A percentile compares a stretch with the other conserved stretches of the same genome.
phyloP scores from a whole-genome alignment of 2,113 vertebrate genomes.

The Gasterosteus nipponicus region DNA sequence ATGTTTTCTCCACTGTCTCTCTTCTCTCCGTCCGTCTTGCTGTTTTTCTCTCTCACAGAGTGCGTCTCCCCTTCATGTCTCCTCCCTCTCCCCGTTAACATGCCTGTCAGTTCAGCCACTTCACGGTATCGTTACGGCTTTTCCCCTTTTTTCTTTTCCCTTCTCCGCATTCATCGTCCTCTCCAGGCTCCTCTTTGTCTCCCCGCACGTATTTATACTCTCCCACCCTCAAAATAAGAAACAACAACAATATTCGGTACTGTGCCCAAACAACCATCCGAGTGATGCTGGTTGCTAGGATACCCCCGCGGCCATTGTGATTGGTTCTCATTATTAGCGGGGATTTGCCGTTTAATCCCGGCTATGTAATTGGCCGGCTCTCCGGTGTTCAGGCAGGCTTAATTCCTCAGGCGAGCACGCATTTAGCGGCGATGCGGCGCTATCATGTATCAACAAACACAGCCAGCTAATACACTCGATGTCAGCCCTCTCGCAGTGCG shows the following conservation, averaged over 20 bases:
- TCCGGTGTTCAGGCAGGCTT: constrained; percentile 65
- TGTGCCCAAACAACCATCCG: constrained; percentile 59
- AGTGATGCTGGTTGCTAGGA: constrained; percentile 77
- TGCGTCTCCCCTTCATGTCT: constrained; percentile 46
- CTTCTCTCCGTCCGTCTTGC: constrained; percentile 46
- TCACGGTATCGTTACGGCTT: constrained; percentile 43
- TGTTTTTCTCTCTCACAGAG: constrained; percentile 26
- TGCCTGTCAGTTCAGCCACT: constrained; percentile 64
- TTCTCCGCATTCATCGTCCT: constrained; percentile 30
- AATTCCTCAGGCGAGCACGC: constrained; percentile 54
- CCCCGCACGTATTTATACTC: constrained; percentile 37
- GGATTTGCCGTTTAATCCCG: constrained; percentile 77
- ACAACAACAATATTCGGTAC: constrained; percentile 53
- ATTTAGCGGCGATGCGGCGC: constrained; percentile 43
- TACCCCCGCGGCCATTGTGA: constrained; percentile 68
- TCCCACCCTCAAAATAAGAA: constrained; percentile 44
- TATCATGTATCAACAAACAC: constrained; percentile 52
- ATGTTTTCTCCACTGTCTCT: constrained; percentile 66
- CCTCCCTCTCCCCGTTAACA: constrained; percentile 43
- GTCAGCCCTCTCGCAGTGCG: not conserved
- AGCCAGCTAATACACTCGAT: constrained; percentile 28
- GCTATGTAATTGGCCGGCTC: constrained; percentile 75
- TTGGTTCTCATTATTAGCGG: constrained; percentile 74
- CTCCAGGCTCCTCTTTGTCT: constrained; percentile 55
- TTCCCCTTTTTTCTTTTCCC: constrained; percentile 10